Percentiles rank a stretch among this genome's conserved stretches.
Evolutionary conservation across 2,888 invertebrate genomes (phyloP).

Genomic region (Sipha maydis): DNA sequence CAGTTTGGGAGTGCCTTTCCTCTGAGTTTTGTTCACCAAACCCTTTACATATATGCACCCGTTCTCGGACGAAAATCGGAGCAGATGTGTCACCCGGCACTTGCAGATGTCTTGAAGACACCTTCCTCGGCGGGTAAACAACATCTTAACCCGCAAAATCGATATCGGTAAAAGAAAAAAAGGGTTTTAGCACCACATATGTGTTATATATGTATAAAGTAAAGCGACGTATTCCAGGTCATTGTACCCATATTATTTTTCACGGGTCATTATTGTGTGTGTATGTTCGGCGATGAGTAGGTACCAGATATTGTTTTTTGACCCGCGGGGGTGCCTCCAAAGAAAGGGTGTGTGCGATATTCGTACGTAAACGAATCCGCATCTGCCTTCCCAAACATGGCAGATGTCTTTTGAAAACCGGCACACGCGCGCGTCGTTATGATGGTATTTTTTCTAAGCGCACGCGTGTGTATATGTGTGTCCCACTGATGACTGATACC

Average conservation of each 20-base stretch:
- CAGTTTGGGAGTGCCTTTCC: constrained; percentile 25
- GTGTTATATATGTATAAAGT: not conserved
- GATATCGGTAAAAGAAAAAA: constrained; percentile 27
- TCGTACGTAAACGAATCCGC: constrained; percentile 38
- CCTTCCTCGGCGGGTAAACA: constrained; percentile 6
- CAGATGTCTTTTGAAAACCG: constrained; percentile 58
- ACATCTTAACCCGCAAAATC: constrained; percentile 42
- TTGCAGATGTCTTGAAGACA: constrained; percentile 55
- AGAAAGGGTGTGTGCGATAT: constrained; percentile 61
- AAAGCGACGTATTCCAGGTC: constrained; percentile 19
- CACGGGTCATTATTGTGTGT: constrained; percentile 43
- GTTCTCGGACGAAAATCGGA: constrained; percentile 31
- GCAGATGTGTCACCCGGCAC: constrained; percentile 47
- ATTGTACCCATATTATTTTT: constrained; percentile 53
- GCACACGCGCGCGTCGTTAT: constrained; percentile 49
- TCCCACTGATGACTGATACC: not conserved
- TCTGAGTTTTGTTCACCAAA: constrained; percentile 44
- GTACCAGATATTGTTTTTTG: constrained; percentile 55
- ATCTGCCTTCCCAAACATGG: constrained; percentile 55
- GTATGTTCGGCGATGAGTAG: constrained; percentile 8
- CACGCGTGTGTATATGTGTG: not conserved
- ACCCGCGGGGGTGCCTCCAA: constrained; percentile 57
- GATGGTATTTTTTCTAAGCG: constrained; percentile 30
- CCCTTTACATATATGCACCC: constrained; percentile 54
- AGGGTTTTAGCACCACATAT: constrained; percentile 7